Base-by-base conservation (phyloP, 2,888 invertebrate species). In the Notocelia uddmanniana region DNA sequence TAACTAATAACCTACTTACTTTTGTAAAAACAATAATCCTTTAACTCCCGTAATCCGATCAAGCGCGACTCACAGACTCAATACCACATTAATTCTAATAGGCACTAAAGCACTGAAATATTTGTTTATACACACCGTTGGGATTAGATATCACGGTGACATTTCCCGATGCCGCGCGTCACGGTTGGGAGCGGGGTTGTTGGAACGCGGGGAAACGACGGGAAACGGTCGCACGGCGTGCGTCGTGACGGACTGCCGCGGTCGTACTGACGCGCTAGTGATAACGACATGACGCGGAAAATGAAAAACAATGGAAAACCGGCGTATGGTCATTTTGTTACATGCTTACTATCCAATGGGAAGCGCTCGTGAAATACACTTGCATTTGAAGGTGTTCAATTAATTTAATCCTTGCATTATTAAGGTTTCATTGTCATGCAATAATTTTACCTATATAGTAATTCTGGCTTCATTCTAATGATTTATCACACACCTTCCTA, bases 251-350 rank as follows among this genome's bases (percentile, higher is more conserved):
- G 81, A 81, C 88, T 85, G 78, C 83, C 86, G 85, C 82, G 81
- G 82, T 79, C 82, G 79, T 81, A 92, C 92, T 92, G 91, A 85
- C 85, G 86, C 79, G 79, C 77, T 80, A 81, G 83, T 92, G 92
- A 92, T 93, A 92, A 92, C 88, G 83, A 82, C 78, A 76, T 81
- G 82, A 77, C 79, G 79, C 87, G 86, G 87, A 83, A 90, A 90
- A 90, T 90, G 87, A 84, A 89, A 91, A 91, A 92, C 89, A 91
- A 89, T 91, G 88, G 84, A 88, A 90, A 91, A 82, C 80, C 81
- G 82, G 81, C 81, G 68, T 73, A 72, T 72, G 72, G 72, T 68
- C 62, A 72, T 72, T 71, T 59, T 66, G 66, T 68, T 59, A 59
- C 58, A 59, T 37, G 59, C 58, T 50, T 34, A 21, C 50, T 59